Conservation (phyloP, 2,888 invertebrate genomes). For the Prosopocoilus inquinatus region DNA sequence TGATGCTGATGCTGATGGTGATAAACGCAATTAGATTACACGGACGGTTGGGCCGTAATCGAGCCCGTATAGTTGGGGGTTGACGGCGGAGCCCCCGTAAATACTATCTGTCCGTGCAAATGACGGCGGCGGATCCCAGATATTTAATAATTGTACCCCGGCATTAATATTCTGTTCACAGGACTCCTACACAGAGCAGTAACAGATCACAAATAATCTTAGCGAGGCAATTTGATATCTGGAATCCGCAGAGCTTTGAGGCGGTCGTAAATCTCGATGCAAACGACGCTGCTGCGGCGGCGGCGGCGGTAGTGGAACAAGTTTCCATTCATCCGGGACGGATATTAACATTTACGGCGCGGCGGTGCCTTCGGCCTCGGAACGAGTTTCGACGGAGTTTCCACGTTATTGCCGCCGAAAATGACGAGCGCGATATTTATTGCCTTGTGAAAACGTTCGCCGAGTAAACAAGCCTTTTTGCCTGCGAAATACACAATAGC, state of each 20-base stretch:
- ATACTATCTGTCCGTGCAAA: too few relatives aligned
- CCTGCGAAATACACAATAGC: too few relatives aligned
- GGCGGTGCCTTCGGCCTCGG: background rate
- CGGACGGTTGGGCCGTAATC: too few relatives aligned
- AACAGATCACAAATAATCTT: constrained; percentile 3
- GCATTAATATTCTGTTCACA: constrained; percentile 2
- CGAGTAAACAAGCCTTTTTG: too few relatives aligned
- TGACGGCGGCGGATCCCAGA: background rate
- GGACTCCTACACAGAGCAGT: constrained; percentile 1
- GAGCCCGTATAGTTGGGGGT: too few relatives aligned
- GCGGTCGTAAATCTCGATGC: constrained; percentile 3
- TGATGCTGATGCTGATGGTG: too few relatives aligned
- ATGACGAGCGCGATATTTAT: too few relatives aligned
- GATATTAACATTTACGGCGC: constrained; percentile 4
- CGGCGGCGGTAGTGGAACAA: background rate
- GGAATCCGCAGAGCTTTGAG: constrained; percentile 1
- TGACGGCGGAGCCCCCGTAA: too few relatives aligned
- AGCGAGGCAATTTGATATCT: constrained; percentile 3
- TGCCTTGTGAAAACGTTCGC: too few relatives aligned
- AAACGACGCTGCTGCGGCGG: background rate
- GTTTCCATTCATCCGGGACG: constrained; percentile 1
- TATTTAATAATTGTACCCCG: background rate
- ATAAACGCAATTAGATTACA: too few relatives aligned
- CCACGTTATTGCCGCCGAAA: background rate
- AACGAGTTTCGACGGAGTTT: background rate